Evolutionary conservation across 1,140 invertebrate genomes (phyloP), one percentile per base, ranked within the genome.

Genomic region (Conus betulinus): DNA sequence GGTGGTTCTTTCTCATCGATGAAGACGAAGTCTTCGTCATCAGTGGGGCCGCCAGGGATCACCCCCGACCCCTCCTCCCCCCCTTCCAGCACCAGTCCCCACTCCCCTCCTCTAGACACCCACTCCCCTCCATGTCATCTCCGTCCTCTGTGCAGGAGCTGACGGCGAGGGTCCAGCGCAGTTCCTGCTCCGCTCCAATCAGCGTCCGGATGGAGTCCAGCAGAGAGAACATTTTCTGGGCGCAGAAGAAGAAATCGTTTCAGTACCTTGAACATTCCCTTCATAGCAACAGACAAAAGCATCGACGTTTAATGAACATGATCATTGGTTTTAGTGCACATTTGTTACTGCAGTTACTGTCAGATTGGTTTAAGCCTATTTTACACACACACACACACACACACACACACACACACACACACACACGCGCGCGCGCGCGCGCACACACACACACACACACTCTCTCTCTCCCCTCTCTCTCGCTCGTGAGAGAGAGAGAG

Each of bases 1-100:
- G 90, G 88, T 20, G 90, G 67, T 57, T 90, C 89, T 67, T 91
- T 91, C 7, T 92, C 90, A 57, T 91, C 88, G 39, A 92, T 91
- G 17, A 89, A 89, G 0, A 91, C 91, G 85, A 92, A 90, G 74
- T 93, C 91, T 25, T 92, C 90, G 55, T 87, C 55, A 74, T 90
- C 90, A 5, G 87, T 60, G 10, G 25, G 6, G 6, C 39, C 67
- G 76, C n/a, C 53, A 10, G 57, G 23, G 23, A 67, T 15, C 3
- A 4, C 0, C 7, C 82, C 55, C 5, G 82, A 84, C 23, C 55
- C 82, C 27, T 63, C 82, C n/a, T 63, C 57, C 82, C 6, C 82
- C 25, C 82, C 53, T 39, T 11, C 20, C 39, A 55, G 8, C 71
- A 57, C 53, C 52, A 76, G 53, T 20, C 51, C 52, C 85, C 85